Percentiles rank a stretch among this genome's conserved stretches.
These are phyloP conservation scores for Lutjanus campechanus DNA, from an alignment of 2,797 vertebrate species.

Conservation along the genomic window DNA sequence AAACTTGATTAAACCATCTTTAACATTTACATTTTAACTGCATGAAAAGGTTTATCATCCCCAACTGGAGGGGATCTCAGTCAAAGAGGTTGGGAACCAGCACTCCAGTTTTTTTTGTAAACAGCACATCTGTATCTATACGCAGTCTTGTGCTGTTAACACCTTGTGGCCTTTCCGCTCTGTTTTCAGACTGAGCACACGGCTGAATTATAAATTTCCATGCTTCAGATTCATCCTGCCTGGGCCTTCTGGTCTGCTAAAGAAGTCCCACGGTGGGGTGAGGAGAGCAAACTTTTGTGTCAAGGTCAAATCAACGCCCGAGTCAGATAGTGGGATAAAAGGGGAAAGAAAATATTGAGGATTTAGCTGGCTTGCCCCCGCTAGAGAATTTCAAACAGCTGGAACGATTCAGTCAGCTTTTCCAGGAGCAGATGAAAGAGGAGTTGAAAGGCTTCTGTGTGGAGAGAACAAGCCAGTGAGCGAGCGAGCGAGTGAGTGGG, in stretches of 20 bases:
- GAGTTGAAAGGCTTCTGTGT: constrained; percentile 31
- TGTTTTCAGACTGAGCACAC: not conserved
- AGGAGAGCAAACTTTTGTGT: constrained; percentile 27
- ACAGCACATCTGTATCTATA: too few species aligned
- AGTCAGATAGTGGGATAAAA: constrained; percentile 15
- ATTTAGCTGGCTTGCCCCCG: not conserved
- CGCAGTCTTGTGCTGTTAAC: not conserved
- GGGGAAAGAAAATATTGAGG: constrained; percentile 10
- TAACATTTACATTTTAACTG: too few species aligned
- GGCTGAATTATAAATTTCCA: constrained; percentile 14
- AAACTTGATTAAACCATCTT: too few species aligned
- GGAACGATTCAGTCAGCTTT: constrained; percentile 39
- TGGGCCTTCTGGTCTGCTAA: not conserved
- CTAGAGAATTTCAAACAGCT: constrained; percentile 61
- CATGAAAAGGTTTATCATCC: too few species aligned
- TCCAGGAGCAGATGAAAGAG: constrained; percentile 58
- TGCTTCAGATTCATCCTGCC: constrained; percentile 14
- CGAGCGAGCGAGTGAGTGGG: constrained; percentile 27
- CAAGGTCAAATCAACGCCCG: constrained; percentile 29
- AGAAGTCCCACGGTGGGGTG: not conserved
- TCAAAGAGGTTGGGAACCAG: not conserved
- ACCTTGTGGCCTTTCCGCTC: not conserved
- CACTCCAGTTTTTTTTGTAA: not conserved
- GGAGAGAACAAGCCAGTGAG: constrained; percentile 3
- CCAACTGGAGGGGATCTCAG: not conserved